phyloP scores from a whole-genome alignment of 2,797 vertebrate genomes.

The Bryconaethiops microstoma region DNA sequence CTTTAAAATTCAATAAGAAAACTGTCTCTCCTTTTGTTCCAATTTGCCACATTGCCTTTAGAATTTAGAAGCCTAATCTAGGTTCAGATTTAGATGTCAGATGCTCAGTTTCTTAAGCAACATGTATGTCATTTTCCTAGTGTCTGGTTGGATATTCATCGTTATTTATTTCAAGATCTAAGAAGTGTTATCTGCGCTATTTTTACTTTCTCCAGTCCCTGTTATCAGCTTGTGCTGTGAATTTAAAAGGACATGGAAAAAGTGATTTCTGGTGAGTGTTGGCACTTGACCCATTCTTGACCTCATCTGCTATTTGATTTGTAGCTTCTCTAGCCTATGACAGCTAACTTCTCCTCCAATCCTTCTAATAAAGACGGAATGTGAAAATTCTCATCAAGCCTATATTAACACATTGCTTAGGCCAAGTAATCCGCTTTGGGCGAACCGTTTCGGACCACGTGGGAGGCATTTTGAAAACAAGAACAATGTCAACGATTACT shows the following conservation, averaged over 20 bases:
- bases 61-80: constrained; percentile 46
- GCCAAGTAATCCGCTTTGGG: constrained; percentile 39
- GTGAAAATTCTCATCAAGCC: constrained; percentile 13
- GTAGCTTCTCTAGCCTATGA: not conserved
- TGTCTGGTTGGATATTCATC: constrained; percentile 48
- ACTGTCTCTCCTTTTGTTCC: constrained; percentile 52
- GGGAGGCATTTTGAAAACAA: constrained; percentile 45
- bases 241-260: constrained; percentile 10
- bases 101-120: constrained; percentile 65
- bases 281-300: not conserved
- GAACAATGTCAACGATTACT: constrained; percentile 43
- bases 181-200: not conserved
- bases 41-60: constrained; percentile 48
- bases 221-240: not conserved
- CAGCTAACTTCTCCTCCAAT: not conserved
- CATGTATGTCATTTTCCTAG: constrained; percentile 61
- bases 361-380: constrained; percentile 10
- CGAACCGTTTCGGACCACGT: constrained; percentile 27
- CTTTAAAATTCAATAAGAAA: constrained; percentile 65
- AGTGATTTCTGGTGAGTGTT: not conserved
- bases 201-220: not conserved
- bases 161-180: not conserved
- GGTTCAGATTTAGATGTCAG: constrained; percentile 66
- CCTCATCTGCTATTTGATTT: not conserved
- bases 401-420: constrained; percentile 15